Conservation (phyloP, 1,140 invertebrate species). For the Diabrotica undecimpunctata region DNA sequence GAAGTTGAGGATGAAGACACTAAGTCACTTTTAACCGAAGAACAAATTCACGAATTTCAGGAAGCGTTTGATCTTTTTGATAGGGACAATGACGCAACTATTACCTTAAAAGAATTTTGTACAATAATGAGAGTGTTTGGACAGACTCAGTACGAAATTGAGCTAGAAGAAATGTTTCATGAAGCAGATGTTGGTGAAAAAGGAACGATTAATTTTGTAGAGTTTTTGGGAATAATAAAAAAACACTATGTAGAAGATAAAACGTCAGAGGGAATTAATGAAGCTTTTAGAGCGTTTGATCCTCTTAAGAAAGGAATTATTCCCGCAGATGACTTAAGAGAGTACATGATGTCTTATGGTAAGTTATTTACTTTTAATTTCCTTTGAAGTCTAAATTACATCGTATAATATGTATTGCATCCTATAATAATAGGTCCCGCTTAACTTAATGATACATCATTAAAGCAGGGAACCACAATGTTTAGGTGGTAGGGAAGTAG, state of each 20-base stretch:
- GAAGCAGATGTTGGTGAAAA: not conserved
- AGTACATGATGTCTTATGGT: not conserved
- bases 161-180: not conserved
- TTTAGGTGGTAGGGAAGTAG: no score
- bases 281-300: conserved; percentile 6
- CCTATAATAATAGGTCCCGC: no score
- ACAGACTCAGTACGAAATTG: not conserved
- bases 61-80: conserved; percentile 3
- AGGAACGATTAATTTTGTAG: not conserved
- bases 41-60: not conserved
- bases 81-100: not conserved
- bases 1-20: not conserved
- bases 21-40: not conserved
- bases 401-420: no score
- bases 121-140: not conserved
- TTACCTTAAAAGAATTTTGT: not conserved
- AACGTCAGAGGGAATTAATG: not conserved
- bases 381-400: no score
- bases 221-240: not conserved
- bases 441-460: no score
- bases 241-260: not conserved
- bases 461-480: no score
- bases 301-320: not conserved
- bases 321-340: not conserved
- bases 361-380: no score